Evolutionary conservation across 2,113 vertebrate genomes (phyloP), one percentile per base, ranked within the genome.

Genomic region (Urocitellus parryii): DNA sequence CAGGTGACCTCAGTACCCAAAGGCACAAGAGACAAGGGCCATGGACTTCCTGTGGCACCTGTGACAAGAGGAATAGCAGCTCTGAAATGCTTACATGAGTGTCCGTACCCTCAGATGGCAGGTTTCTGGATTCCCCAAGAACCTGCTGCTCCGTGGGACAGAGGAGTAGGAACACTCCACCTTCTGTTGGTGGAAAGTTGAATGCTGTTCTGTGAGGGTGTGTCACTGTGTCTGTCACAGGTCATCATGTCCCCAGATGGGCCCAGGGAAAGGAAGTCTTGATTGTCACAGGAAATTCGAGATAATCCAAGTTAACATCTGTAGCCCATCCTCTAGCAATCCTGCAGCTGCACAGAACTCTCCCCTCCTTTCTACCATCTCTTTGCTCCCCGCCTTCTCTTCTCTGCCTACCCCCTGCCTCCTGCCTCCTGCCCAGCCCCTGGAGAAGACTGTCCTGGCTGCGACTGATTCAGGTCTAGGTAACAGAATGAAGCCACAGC

Each of bases 71-170:
- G 42, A 82, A 18, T 39, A 61, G 13, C 1, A 0, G 8, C 13
- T 53, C 45, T 72, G 16, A 25, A 2, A 34, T 20, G 13, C 16
- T 34, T 24, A 32, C 8, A 5, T 32, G 16, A 1, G 0, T 8
- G 8, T 32, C 17, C 9, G 2, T 18, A 24, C 3, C 4, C 27
- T 5, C 29, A 39, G n/a, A 4, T 25, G 67, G 68, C 14, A 0
- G 17, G 18, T 39, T 39, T 86, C 79, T 58, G 70, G 20, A 17
- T 24, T 37, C 79, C 58, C 27, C 1, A n/a, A 25, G 53, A 76
- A 37, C 6, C 1, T 1, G 8, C 5, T 78, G 7, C 1, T 12
- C 1, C 1, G 1, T 61, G 20, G 37, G 20, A 25, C 42, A 24
- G 25, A 20, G 42, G 45, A 61, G 24, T 11, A 4, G 68, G 56